Conservation (phyloP, 2,797 vertebrate genomes). For the Helostoma temminkii region DNA sequence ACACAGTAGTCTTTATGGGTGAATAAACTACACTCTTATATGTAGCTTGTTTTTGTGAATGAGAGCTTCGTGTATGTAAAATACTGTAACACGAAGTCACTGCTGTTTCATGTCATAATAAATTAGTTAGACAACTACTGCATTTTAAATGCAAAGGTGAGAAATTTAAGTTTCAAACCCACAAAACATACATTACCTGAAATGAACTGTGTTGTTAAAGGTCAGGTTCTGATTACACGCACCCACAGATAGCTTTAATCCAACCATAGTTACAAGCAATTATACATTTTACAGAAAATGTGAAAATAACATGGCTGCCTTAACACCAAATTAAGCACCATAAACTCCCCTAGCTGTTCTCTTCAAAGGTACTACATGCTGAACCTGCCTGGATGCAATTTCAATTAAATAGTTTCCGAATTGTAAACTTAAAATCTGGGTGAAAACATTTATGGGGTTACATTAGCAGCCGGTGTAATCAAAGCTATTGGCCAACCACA, state of each 20-base stretch:
- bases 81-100: no score
- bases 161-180: background rate
- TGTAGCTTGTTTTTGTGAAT: no score
- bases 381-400: conserved; percentile 68
- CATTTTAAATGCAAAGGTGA: background rate
- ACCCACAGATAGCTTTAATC: conserved; percentile 8
- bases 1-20: no score
- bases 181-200: background rate
- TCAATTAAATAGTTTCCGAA: conserved; percentile 67
- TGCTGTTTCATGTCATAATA: no score
- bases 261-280: conserved; percentile 4
- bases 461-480: conserved; percentile 46
- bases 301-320: conserved; percentile 27
- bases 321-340: conserved; percentile 34
- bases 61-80: no score
- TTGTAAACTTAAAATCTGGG: conserved; percentile 52
- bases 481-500: conserved; percentile 60
- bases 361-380: conserved; percentile 55
- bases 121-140: no score
- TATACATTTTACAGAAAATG: conserved; percentile 11
- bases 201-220: conserved; percentile 3
- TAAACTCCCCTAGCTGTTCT: conserved; percentile 28
- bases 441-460: conserved; percentile 46
- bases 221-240: conserved; percentile 11
- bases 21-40: no score